phyloP scores from a whole-genome alignment of 2,113 vertebrate genomes.

The Melanerpes aurifrons region DNA sequence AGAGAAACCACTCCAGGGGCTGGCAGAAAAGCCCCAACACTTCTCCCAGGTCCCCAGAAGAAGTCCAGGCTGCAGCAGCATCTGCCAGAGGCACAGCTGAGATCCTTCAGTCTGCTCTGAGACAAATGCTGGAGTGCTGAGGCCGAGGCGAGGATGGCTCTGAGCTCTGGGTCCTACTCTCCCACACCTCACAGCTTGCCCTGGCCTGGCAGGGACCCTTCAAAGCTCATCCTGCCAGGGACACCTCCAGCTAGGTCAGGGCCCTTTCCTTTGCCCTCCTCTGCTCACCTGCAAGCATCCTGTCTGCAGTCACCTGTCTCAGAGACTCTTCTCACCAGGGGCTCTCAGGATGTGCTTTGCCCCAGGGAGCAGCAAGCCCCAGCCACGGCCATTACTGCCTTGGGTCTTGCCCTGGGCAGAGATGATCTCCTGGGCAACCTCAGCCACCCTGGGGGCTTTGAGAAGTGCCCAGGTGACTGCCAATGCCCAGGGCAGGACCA shows the following conservation, averaged over 20 bases:
- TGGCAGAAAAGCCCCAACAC: background rate
- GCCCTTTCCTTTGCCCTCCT: background rate
- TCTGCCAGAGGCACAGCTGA: conserved; percentile 5
- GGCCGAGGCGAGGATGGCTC: conserved; percentile 9
- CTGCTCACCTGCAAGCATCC: background rate
- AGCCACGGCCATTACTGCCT: background rate
- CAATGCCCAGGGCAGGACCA: background rate
- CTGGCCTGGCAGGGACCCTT: too few relatives aligned
- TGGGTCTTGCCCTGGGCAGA: background rate
- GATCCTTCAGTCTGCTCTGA: background rate
- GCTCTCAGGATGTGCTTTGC: background rate
- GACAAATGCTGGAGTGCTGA: conserved; percentile 6
- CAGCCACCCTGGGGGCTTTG: background rate
- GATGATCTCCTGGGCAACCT: background rate
- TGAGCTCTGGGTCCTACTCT: background rate
- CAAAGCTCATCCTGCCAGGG: too few relatives aligned
- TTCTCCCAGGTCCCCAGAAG: conserved; percentile 1
- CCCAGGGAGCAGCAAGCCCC: background rate
- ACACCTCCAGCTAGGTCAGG: too few relatives aligned
- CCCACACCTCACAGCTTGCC: background rate
- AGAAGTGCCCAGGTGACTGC: too few relatives aligned
- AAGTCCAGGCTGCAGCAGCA: conserved; percentile 38
- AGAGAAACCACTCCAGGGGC: background rate
- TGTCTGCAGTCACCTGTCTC: background rate
- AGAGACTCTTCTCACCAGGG: background rate